These are phyloP conservation scores for Trachymyrmex cornetzi DNA, from an alignment of 1,140 invertebrate species.

Conservation along the genomic window DNA sequence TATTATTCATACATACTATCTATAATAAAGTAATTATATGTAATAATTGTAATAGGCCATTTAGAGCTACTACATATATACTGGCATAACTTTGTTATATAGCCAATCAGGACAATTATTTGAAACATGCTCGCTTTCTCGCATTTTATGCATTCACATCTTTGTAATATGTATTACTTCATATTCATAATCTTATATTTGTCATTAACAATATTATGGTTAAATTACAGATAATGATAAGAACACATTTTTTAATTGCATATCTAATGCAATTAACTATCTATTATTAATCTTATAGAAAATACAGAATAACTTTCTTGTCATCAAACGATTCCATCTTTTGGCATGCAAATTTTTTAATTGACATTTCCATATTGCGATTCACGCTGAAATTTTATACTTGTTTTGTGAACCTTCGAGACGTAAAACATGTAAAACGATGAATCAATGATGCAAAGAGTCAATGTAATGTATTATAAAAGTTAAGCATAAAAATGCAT, in stretches of 20 bases:
- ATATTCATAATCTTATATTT: constrained; percentile 56
- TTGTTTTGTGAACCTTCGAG: background rate
- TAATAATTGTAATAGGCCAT: constrained; percentile 74
- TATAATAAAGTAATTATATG: constrained; percentile 26
- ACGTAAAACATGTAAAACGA: background rate
- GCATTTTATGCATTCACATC: constrained; percentile 21
- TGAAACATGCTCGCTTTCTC: constrained; percentile 18
- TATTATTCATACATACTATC: constrained; percentile 57
- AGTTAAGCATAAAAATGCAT: background rate
- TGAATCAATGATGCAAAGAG: background rate
- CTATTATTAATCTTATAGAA: constrained; percentile 77
- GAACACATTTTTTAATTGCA: constrained; percentile 77
- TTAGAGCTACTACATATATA: constrained; percentile 65
- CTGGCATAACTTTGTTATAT: constrained; percentile 54
- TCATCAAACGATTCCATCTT: constrained; percentile 66
- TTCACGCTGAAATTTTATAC: constrained; percentile 48
- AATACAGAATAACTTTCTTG: constrained; percentile 77
- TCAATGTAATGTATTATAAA: background rate
- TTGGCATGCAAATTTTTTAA: constrained; percentile 73
- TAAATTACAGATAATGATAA: constrained; percentile 77
- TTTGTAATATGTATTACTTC: constrained; percentile 15
- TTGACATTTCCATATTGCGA: constrained; percentile 79
- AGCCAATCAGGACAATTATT: constrained; percentile 59
- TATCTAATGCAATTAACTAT: constrained; percentile 71
- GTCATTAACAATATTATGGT: constrained; percentile 68